Evolutionary conservation across 2,797 vertebrate species (phyloP).

Genomic region (Peromyscus aztecus): DNA sequence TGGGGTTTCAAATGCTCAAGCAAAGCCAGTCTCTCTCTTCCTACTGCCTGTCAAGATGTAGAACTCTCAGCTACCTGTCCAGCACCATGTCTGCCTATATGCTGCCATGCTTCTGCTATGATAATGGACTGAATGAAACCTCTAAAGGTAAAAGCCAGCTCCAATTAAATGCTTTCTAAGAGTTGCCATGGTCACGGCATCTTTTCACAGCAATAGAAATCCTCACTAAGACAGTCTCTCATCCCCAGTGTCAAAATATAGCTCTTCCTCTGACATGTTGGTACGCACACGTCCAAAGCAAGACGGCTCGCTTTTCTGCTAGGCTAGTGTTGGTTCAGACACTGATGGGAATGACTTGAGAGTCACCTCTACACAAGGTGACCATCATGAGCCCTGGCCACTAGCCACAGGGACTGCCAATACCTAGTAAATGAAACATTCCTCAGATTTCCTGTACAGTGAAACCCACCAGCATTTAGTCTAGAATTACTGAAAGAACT

Average conservation of each 20-base stretch:
- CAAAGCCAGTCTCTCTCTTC: not conserved
- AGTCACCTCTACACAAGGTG: not conserved
- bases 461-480: constrained; percentile 2
- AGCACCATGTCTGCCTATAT: not conserved
- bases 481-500: not conserved
- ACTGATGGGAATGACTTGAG: not conserved
- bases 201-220: not conserved
- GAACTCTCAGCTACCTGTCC: not conserved
- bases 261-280: not conserved
- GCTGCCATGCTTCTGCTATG: not conserved
- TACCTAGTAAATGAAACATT: not conserved
- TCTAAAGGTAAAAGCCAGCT: not conserved
- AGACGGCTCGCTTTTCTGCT: not conserved
- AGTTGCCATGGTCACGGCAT: not conserved
- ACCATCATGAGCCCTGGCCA: not conserved
- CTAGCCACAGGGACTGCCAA: not conserved
- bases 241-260: not conserved
- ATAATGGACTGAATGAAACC: not conserved
- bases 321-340: not conserved
- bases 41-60: not conserved
- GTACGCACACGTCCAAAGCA: not conserved
- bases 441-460: not conserved
- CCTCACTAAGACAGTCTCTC: not conserved
- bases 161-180: not conserved
- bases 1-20: not conserved